A percentile compares a stretch with the other conserved stretches of the same genome.
phyloP scores from a whole-genome alignment of 2,113 vertebrate genomes.

The Dromaius novaehollandiae region DNA sequence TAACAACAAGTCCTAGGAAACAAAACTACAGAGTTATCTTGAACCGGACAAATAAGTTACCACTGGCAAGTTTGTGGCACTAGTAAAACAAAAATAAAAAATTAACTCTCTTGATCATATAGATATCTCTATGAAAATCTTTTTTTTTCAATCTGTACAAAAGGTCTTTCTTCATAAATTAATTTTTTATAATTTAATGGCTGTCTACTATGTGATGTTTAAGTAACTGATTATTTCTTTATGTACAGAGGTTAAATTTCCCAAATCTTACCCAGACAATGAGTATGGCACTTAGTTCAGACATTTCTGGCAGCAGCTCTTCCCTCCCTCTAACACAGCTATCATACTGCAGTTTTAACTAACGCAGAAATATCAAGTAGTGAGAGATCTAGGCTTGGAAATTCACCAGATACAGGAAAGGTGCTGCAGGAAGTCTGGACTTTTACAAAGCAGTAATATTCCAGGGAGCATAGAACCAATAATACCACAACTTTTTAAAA shows the following conservation, averaged over 20 bases:
- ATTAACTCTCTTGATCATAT: conserved; percentile 95
- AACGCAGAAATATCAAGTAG: conserved; percentile 85
- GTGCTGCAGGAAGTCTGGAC: conserved; percentile 83
- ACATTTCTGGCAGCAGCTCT: conserved; percentile 90
- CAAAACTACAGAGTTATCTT: conserved; percentile 91
- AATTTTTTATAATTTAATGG: conserved; percentile 99
- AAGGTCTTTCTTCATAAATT: conserved; percentile 99
- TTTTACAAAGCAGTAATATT: conserved; percentile 86
- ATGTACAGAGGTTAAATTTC: conserved; percentile 90
- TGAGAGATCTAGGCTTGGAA: conserved; percentile 76
- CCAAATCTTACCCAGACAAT: conserved; percentile 90
- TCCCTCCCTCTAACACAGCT: conserved; percentile 81
- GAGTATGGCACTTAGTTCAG: conserved; percentile 97
- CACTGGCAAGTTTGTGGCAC: conserved; percentile 97
- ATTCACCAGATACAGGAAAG: conserved; percentile 75
- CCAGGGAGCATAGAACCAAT: conserved; percentile 88
- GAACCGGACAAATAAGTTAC: conserved; percentile 95
- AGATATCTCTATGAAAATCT: conserved; percentile 98
- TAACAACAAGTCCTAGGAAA: conserved; percentile 92
- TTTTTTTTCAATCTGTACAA: conserved; percentile 97
- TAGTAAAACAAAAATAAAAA: conserved; percentile 94
- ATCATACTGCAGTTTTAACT: conserved; percentile 82
- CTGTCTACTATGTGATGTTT: conserved; percentile 96
- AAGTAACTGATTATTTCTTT: conserved; percentile 87
- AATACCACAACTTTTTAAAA: conserved; percentile 85